Evolutionary conservation across 2,888 invertebrate species (phyloP), one percentile per base, ranked within the genome.

Genomic region (Dryobotodes eremita): DNA sequence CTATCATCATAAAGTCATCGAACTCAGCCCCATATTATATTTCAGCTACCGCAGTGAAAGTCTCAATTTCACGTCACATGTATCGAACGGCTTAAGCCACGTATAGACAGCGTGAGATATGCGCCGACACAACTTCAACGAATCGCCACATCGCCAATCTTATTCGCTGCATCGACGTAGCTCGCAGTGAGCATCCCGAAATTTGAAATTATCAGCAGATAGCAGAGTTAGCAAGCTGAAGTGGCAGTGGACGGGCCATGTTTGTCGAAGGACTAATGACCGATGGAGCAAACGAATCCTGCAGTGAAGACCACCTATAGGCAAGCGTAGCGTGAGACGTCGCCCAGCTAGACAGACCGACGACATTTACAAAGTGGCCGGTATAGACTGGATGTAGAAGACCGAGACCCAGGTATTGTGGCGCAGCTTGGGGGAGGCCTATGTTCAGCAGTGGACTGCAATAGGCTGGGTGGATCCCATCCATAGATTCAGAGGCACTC

Each of bases 41-140:
- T 85, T 78, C 23, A 83, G 53, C 23, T 57, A 42, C 15, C 15
- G 62, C 23, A 83, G 85, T 88, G 87, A 88, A 88, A 88, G 87
- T 83, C 8, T 31, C 17, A 72, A 75, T 31, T 65, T 42, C 69
- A 69, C 79, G 61, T 79, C 71, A 80, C 59, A 78, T 80, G 65
- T 69, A 61, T 75, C 57, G 64, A 53, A 50, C 11, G 2, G 13
- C 8, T 79, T 11, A 71, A 61, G 78, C n/a, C 3, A 6, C 0
- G 15, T 36, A 5, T 11, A 80, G 17, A 79, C 50, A 70, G 4
- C 3, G 31, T 46, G 15, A 74, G 13, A 10, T 15, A 71, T n/a
- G 55, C 23, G 1, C 13, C 17, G 20, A 73, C 4, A 31, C 20
- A 17, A 1, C 66, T 48, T 66, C n/a, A 23, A 48, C 2, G 17